A percentile compares a stretch with the other conserved stretches of the same genome.
phyloP scores from a whole-genome alignment of 2,888 invertebrate genomes.

The Galerucella nymphaeae region DNA sequence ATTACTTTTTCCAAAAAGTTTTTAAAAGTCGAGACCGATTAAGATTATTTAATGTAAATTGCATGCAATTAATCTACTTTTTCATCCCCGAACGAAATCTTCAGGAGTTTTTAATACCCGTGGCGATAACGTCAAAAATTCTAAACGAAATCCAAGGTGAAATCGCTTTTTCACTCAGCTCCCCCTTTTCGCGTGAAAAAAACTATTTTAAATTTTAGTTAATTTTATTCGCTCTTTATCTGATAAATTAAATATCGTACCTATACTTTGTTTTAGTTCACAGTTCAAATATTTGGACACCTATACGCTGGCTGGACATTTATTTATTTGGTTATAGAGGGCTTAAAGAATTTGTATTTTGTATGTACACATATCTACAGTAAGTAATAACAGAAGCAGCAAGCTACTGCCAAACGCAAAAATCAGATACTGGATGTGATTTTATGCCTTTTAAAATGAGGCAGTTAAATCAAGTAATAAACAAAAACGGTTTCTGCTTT shows the following conservation, averaged over 20 bases:
- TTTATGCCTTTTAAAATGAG: no score
- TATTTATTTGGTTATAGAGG: no score
- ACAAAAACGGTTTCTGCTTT: no score
- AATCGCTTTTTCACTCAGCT: not conserved
- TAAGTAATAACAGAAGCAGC: no score
- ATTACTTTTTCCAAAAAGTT: slow-evolving; percentile 24
- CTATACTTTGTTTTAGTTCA: no score
- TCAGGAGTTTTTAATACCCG: slow-evolving; percentile 47
- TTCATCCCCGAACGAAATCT: slow-evolving; percentile 30
- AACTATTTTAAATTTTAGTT: not conserved
- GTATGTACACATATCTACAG: no score
- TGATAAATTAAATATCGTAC: not conserved
- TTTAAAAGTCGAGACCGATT: slow-evolving; percentile 47
- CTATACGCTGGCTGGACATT: no score
- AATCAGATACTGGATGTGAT: no score
- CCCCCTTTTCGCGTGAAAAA: not conserved
- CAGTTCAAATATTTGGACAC: no score
- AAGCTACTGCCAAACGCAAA: no score
- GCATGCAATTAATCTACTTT: slow-evolving; percentile 54
- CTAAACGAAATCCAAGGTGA: not conserved
- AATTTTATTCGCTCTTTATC: not conserved
- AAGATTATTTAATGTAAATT: slow-evolving; percentile 57
- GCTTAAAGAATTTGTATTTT: no score
- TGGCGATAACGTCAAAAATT: slow-evolving; percentile 37
- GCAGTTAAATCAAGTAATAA: no score